These are phyloP conservation scores for Spinus pinus DNA, from an alignment of 2,797 vertebrate species.

Conservation along the genomic window DNA sequence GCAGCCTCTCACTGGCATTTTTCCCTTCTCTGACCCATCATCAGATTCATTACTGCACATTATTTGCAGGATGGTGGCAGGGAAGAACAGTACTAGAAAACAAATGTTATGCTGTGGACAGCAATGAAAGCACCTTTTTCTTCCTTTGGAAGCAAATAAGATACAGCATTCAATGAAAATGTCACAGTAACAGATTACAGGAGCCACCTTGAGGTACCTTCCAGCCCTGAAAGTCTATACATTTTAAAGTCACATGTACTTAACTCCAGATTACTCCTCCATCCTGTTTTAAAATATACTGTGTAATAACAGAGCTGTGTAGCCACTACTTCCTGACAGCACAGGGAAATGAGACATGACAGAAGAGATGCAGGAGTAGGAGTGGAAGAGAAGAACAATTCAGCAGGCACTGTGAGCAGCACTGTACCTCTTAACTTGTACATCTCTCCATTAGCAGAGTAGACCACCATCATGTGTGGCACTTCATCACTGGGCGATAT, in stretches of 20 bases:
- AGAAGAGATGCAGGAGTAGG: neutral
- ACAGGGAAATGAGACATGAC: neutral
- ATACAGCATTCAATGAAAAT: neutral
- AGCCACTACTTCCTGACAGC: neutral
- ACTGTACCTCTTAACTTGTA: slow-evolving; percentile 92
- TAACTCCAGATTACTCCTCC: neutral
- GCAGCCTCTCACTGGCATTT: neutral
- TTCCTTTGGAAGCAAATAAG: neutral
- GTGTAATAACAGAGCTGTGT: neutral
- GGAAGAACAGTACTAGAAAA: neutral
- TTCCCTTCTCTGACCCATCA: neutral
- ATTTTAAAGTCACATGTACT: neutral
- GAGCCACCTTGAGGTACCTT: neutral
- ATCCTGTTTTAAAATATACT: neutral
- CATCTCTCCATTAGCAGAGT: slow-evolving; percentile 90
- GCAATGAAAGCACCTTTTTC: neutral
- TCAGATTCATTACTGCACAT: neutral
- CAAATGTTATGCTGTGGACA: neutral
- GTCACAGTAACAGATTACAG: neutral
- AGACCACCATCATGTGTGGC: slow-evolving; percentile 91
- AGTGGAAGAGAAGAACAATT: neutral
- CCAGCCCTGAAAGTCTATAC: neutral
- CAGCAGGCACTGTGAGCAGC: neutral
- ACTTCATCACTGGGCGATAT: slow-evolving; percentile 90
- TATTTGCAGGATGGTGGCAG: neutral